Conservation (phyloP, 2,113 vertebrate genomes). For the Halichoerus grypus region DNA sequence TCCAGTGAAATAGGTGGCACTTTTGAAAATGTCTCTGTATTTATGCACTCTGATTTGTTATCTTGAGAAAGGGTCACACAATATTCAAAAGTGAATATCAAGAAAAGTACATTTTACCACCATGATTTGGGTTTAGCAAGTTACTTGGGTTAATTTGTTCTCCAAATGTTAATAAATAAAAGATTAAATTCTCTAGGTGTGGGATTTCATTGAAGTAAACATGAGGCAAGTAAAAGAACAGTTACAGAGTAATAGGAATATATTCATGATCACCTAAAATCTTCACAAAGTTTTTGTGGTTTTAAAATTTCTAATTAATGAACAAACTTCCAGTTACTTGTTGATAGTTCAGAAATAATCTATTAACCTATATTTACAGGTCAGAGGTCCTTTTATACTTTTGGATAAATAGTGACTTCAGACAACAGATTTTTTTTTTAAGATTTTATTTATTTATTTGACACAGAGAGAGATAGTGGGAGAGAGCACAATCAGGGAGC, state of each 20-base stretch:
- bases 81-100: conserved; percentile 54
- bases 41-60: conserved; percentile 18
- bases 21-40: conserved; percentile 28
- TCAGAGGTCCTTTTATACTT: conserved; percentile 11
- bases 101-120: conserved; percentile 1
- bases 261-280: background rate
- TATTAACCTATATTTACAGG: background rate
- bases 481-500: no score
- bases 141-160: conserved; percentile 37
- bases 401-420: background rate
- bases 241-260: conserved; percentile 19
- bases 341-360: conserved; percentile 7
- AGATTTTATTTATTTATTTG: no score
- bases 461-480: no score
- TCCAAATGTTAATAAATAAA: conserved; percentile 22
- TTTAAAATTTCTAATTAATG: background rate
- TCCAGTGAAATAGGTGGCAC: conserved; percentile 1
- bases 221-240: background rate
- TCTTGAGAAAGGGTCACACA: background rate
- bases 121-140: conserved; percentile 15
- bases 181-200: background rate
- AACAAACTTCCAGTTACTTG: background rate
- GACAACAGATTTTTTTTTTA: background rate
- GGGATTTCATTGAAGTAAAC: conserved; percentile 19
- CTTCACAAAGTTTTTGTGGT: background rate